phyloP scores from a whole-genome alignment of 2,888 invertebrate genomes.

The Uloborus plumipes region DNA sequence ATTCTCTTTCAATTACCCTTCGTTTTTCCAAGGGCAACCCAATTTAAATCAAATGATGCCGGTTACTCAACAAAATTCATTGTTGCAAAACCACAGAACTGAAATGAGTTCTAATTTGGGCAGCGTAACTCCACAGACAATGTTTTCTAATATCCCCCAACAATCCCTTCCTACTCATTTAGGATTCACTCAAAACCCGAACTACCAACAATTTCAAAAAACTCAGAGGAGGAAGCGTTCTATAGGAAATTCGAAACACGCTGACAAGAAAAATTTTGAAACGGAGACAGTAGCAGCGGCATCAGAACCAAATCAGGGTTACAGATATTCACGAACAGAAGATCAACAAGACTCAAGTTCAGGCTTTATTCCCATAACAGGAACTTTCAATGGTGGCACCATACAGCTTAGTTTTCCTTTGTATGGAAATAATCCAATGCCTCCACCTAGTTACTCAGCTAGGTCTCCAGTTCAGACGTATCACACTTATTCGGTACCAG shows the following conservation, averaged over 20 bases:
- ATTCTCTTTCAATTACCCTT: slow-evolving; percentile 39
- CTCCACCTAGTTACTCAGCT: slow-evolving; percentile 21
- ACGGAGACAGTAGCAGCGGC: neutral
- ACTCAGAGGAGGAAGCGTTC: slow-evolving; percentile 39
- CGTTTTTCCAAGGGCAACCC: slow-evolving; percentile 20
- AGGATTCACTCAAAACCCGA: slow-evolving; percentile 1
- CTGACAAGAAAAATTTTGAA: neutral
- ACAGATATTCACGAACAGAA: slow-evolving; percentile 9
- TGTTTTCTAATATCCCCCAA: neutral
- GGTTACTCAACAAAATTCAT: slow-evolving; percentile 21
- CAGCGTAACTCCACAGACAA: neutral
- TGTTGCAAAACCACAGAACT: slow-evolving; percentile 47
- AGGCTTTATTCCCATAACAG: slow-evolving; percentile 53
- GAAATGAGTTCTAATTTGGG: slow-evolving; percentile 12
- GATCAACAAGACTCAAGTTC: slow-evolving; percentile 49
- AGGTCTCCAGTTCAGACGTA: slow-evolving; percentile 32
- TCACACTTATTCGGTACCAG: slow-evolving; percentile 32
- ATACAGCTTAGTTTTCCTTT: slow-evolving; percentile 44
- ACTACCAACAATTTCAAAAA: slow-evolving; percentile 30
- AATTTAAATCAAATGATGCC: slow-evolving; percentile 30
- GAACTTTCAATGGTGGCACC: slow-evolving; percentile 49
- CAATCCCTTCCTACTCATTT: neutral
- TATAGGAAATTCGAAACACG: neutral
- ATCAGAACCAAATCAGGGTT: slow-evolving; percentile 24
- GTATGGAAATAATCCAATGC: slow-evolving; percentile 29